A percentile compares a stretch with the other conserved stretches of the same genome.
phyloP scores from a whole-genome alignment of 2,888 invertebrate genomes.

The Oligia strigilis region DNA sequence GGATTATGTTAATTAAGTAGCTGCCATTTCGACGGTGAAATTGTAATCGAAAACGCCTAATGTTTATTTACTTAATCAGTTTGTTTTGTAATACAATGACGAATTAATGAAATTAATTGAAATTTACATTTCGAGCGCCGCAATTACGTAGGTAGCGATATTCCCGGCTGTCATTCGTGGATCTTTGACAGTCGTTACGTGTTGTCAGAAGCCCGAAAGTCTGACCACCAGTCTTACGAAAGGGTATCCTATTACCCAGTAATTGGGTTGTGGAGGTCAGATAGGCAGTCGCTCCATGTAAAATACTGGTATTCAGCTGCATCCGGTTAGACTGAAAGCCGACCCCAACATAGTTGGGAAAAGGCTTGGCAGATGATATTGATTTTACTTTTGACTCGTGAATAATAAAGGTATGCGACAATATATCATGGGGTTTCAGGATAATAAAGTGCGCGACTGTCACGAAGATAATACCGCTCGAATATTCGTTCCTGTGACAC shows the following conservation, averaged over 20 bases:
- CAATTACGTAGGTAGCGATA: conserved; percentile 25
- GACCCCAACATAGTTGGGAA: no score
- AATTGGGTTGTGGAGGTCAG: no score
- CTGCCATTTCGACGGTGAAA: conserved; percentile 78
- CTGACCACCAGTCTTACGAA: no score
- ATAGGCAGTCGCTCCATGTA: no score
- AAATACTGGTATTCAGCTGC: no score
- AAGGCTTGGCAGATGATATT: conserved; percentile 6
- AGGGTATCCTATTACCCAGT: no score
- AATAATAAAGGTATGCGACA: conserved; percentile 37
- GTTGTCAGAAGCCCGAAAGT: no score
- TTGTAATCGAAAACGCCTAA: conserved; percentile 81
- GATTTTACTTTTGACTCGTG: conserved; percentile 43
- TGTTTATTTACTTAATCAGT: conserved; percentile 84
- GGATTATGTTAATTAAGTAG: conserved; percentile 84
- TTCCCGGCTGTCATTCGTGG: no score
- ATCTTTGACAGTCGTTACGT: no score
- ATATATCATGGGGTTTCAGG: conserved; percentile 43
- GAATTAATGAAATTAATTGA: conserved; percentile 66
- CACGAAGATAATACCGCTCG: conserved; percentile 56
- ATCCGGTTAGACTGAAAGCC: no score
- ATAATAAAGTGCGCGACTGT: conserved; percentile 53
- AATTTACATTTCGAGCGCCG: conserved; percentile 55
- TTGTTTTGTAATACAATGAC: conserved; percentile 76
- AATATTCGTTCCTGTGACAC: conserved; percentile 52